Evolutionary conservation across 1,140 invertebrate species (phyloP), one percentile per base, ranked within the genome.

Genomic region (Bombus waltoni): DNA sequence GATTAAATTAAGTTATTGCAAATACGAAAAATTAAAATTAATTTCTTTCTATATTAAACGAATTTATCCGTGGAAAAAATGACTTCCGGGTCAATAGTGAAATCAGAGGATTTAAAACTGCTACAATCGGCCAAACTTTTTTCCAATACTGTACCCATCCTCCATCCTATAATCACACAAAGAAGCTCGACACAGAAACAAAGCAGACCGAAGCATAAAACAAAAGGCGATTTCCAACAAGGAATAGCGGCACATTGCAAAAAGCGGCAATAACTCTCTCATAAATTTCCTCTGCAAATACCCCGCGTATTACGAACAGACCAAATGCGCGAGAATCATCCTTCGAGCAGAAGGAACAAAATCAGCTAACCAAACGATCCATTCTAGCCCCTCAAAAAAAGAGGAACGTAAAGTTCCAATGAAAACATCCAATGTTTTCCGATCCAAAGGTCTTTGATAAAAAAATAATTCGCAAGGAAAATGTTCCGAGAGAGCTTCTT

Each of bases 251-350:
- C 9, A 2, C 28, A 28, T 32, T 15, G 28, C 38, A 77, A 77
- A 59, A 77, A 77, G 18, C 32, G 62, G 13, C 32, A 28, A 80
- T 53, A 68, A 68, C 15, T 38, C 42, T 38, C 5, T 35, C 44
- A n/a, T 70, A 70, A 47, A 80, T 80, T 65, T n/a, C 22, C 74
- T 9, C 35, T n/a, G 28, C 42, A 32, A 59, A 62, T 65, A 65
- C 28, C 15, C 4, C 28, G 28, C 35, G 53, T 59, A 76, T 59
- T 28, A 38, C 10, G 13, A n/a, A 25, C 11, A 28, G n/a, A 18
- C 32, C 25, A 59, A 77, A 77, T 28, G 40, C 59, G n/a, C 40
- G 38, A 32, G 18, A 77, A 65, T 77, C 15, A 65, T 44, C 42
- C 13, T 40, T 65, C 38, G n/a, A 62, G 35, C 25, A 9, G 38